These are phyloP conservation scores for Callaeas wilsoni DNA, from an alignment of 2,113 vertebrate genomes.

Conservation along the genomic window DNA sequence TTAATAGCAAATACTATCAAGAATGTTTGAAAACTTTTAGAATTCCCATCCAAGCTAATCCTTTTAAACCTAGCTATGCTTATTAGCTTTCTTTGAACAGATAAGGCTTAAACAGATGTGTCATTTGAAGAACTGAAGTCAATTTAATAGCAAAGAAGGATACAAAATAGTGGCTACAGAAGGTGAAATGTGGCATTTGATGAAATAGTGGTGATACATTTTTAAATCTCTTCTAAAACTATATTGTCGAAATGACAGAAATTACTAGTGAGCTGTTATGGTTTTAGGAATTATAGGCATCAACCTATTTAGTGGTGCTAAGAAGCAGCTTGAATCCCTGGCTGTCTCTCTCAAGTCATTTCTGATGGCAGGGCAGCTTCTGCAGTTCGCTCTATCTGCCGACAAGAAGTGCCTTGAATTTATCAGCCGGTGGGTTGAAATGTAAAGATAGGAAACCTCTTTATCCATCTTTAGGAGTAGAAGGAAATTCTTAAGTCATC, in stretches of 20 bases:
- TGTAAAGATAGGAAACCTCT: slow-evolving; percentile 61
- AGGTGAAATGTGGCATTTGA: slow-evolving; percentile 72
- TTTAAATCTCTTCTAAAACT: slow-evolving; percentile 73
- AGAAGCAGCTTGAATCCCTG: slow-evolving; percentile 66
- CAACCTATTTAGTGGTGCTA: slow-evolving; percentile 69
- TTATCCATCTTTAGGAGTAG: slow-evolving; percentile 44
- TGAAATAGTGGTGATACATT: slow-evolving; percentile 69
- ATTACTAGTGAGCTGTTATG: slow-evolving; percentile 72
- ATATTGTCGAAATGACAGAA: slow-evolving; percentile 70
- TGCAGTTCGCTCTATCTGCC: slow-evolving; percentile 4
- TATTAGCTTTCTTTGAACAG: slow-evolving; percentile 73
- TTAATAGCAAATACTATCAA: slow-evolving; percentile 61
- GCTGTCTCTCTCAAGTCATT: slow-evolving; percentile 66
- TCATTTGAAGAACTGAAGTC: slow-evolving; percentile 71
- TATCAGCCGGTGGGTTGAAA: slow-evolving; percentile 57
- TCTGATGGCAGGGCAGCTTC: slow-evolving; percentile 59
- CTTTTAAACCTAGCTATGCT: slow-evolving; percentile 73
- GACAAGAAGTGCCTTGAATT: slow-evolving; percentile 54
- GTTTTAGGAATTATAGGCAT: slow-evolving; percentile 72
- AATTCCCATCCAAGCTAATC: slow-evolving; percentile 70
- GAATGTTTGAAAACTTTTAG: slow-evolving; percentile 69
- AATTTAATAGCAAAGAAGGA: slow-evolving; percentile 64
- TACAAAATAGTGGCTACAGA: slow-evolving; percentile 70
- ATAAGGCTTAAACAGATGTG: slow-evolving; percentile 73
- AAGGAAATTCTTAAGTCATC: slow-evolving; percentile 48